Percentiles rank a stretch among this genome's conserved stretches.
These are phyloP conservation scores for Catocala fraxini DNA, from an alignment of 2,888 invertebrate genomes.

Conservation along the genomic window DNA sequence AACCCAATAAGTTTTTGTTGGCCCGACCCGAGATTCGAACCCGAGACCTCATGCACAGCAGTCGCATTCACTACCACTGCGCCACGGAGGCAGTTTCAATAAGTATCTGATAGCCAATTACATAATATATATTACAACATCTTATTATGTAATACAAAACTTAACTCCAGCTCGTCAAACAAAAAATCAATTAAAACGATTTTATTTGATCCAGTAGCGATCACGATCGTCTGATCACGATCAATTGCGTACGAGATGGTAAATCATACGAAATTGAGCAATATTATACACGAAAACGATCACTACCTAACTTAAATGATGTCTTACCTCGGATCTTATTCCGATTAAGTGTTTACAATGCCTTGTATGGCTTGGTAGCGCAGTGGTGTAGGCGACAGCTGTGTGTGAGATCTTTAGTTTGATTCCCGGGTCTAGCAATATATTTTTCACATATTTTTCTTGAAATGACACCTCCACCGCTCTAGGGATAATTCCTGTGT, in stretches of 20 bases:
- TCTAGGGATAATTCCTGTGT: no score
- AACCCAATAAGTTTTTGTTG: no score
- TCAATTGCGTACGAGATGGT: conserved; percentile 26
- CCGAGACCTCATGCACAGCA: no score
- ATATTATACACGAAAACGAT: neutral
- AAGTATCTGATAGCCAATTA: neutral
- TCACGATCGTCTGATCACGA: conserved; percentile 44
- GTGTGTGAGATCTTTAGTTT: no score
- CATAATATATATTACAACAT: neutral
- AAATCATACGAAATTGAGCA: neutral
- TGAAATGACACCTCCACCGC: no score
- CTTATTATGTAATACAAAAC: neutral
- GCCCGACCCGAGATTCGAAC: no score
- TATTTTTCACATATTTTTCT: no score
- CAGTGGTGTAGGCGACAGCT: no score
- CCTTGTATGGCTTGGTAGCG: no score
- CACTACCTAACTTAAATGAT: neutral
- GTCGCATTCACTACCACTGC: no score
- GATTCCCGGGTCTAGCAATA: no score
- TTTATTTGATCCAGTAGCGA: conserved; percentile 33
- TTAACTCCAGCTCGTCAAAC: neutral
- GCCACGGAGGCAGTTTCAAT: no score
- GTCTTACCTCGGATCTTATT: neutral
- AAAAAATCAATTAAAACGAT: conserved; percentile 38
- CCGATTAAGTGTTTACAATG: neutral